phyloP scores from a whole-genome alignment of 2,888 invertebrate species.

The Ommatoiulus sabulosus region DNA sequence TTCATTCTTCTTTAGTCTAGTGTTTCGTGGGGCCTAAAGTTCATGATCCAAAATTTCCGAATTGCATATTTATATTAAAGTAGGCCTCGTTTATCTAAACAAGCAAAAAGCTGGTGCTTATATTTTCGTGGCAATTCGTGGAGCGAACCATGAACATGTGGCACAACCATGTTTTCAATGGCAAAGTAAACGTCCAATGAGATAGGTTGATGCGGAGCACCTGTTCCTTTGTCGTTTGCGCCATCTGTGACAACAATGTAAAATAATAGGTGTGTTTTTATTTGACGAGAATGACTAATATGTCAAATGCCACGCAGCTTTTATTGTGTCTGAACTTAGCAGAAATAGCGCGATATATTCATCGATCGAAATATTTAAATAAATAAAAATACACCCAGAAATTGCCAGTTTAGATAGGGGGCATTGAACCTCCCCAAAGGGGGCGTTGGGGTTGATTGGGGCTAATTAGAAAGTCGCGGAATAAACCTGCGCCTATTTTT shows the following conservation, averaged over 20 bases:
- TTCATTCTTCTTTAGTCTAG: too few relatives aligned
- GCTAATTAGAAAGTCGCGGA: too few relatives aligned
- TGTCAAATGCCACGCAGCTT: neutral
- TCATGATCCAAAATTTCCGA: too few relatives aligned
- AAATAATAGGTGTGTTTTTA: neutral
- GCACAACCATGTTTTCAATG: neutral
- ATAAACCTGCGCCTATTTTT: too few relatives aligned
- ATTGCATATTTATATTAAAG: too few relatives aligned
- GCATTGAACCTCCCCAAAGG: too few relatives aligned
- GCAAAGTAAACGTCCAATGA: neutral
- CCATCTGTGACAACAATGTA: neutral
- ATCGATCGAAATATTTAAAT: neutral
- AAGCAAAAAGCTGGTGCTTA: neutral
- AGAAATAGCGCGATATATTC: neutral
- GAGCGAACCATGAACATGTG: neutral
- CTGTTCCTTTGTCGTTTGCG: slow-evolving; percentile 11
- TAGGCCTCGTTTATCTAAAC: too few relatives aligned
- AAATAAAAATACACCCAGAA: too few relatives aligned
- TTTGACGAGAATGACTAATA: neutral
- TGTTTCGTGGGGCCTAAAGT: too few relatives aligned
- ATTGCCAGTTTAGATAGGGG: too few relatives aligned
- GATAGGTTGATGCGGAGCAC: neutral
- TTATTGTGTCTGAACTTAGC: neutral
- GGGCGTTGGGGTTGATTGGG: too few relatives aligned
- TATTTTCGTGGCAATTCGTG: neutral